A percentile compares a stretch with the other conserved stretches of the same genome.
These are phyloP conservation scores for Meandrusa payeni DNA, from an alignment of 2,888 invertebrate genomes.

Conservation along the genomic window DNA sequence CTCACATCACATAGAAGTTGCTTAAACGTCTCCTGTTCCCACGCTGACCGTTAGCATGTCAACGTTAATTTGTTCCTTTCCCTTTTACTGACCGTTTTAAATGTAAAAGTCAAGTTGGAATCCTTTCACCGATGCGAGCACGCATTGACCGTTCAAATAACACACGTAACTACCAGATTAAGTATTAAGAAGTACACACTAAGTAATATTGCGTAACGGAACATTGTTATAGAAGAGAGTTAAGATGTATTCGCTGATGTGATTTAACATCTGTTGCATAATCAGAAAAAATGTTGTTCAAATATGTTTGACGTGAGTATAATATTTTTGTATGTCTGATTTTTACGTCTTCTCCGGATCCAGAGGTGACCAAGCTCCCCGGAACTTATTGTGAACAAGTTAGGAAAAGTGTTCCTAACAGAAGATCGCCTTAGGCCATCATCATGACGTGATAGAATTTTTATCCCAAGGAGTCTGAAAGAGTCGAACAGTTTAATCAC, in stretches of 20 bases:
- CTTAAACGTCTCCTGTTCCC: constrained; percentile 33
- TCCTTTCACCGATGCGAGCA: constrained; percentile 31
- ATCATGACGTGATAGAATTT: no score
- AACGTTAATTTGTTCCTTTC: constrained; percentile 41
- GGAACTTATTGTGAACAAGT: no score
- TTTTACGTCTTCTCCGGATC: no score
- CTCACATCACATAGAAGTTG: constrained; percentile 10
- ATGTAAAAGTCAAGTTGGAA: constrained; percentile 26
- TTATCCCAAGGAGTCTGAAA: no score
- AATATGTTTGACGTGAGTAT: neutral
- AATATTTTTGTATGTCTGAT: no score
- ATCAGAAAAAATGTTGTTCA: neutral
- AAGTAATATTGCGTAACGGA: constrained; percentile 10
- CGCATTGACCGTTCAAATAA: constrained; percentile 4
- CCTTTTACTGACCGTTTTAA: constrained; percentile 34
- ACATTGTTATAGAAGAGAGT: neutral
- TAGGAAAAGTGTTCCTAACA: no score
- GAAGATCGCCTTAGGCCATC: no score
- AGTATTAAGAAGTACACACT: constrained; percentile 2
- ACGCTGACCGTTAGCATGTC: constrained; percentile 27
- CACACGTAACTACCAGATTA: constrained; percentile 12
- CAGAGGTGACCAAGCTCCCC: no score
- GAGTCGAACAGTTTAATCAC: no score
- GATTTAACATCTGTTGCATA: no score
- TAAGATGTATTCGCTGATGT: no score